Base-by-base conservation (phyloP, 2,797 vertebrate species). In the Rachycentron canadum region DNA sequence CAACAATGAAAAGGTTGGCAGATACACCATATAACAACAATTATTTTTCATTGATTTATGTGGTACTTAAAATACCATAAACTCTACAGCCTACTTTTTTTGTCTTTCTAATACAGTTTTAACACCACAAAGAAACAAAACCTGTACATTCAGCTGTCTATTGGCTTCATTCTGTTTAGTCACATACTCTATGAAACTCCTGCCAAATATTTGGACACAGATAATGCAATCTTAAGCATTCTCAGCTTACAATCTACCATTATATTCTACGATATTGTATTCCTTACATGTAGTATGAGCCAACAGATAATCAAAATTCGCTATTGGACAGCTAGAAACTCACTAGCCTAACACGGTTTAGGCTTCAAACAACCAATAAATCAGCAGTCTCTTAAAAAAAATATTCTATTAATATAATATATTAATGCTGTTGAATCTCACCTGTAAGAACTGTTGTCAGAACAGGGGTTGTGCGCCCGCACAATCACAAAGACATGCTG, bases 401-500 rank as follows among this genome's bases (percentile, higher is more conserved):
- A 17, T 28, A 3, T 56, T n/a, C n/a, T n/a, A n/a, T n/a, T n/a
- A n/a, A n/a, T n/a, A n/a, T n/a, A n/a, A n/a, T n/a, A n/a, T n/a
- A n/a, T n/a, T n/a, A n/a, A 28, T 36, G 53, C 5, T 49, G 50
- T 16, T 52, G 28, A 79, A 26, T 23, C 90, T 66, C 89, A 99
- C 98, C 98, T 99, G 95, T 99, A 99, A 77, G 97, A 97, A 83
- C 96, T 95, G 34, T 94, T 96, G 66, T 99, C 98, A 0, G 97
- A 96, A 72, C 97, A 97, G 43, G 97, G 97, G 72, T 91, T 94
- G 45, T 98, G 97, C 5, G 93, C 97, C 49, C 95, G 94, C 45
- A 99, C 97, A 7, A 99, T 94, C 91, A 99, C 96, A 17, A 99
- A 99, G 55, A 99, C 98, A 0, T 99, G 98, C 91, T 99, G 98